These are phyloP conservation scores for Zosterops pallidus DNA, from an alignment of 2,113 vertebrate species.

Conservation along the genomic window DNA sequence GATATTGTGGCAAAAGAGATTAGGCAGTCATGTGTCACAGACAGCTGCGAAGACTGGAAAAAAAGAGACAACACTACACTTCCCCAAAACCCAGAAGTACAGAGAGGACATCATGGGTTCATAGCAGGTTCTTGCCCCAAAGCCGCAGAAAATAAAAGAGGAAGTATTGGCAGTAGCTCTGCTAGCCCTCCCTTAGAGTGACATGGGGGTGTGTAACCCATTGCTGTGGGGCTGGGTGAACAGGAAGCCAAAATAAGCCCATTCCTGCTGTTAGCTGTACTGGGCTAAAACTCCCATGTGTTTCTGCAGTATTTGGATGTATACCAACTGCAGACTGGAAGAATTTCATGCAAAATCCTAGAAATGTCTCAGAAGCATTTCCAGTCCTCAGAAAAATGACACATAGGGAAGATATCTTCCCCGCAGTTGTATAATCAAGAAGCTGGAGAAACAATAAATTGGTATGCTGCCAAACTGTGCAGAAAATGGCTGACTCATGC, in stretches of 20 bases:
- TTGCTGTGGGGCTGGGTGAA: background rate
- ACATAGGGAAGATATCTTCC: conserved; percentile 34
- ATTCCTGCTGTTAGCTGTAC: background rate
- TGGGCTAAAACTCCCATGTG: background rate
- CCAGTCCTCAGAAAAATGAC: conserved; percentile 43
- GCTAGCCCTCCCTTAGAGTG: background rate
- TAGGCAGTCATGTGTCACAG: background rate
- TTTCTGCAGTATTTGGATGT: background rate
- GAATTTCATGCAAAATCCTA: conserved; percentile 24
- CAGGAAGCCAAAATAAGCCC: background rate
- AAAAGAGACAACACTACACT: background rate
- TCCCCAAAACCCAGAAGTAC: background rate
- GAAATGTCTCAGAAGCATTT: conserved; percentile 43
- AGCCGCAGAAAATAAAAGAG: conserved; percentile 12
- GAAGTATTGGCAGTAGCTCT: background rate
- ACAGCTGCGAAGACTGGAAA: background rate
- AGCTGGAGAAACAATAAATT: conserved; percentile 45
- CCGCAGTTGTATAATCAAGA: conserved; percentile 33
- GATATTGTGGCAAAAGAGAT: background rate
- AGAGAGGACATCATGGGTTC: background rate
- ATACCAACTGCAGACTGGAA: background rate
- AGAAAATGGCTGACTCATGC: conserved; percentile 64
- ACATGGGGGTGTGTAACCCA: background rate
- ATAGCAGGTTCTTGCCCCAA: background rate
- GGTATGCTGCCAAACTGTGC: conserved; percentile 21